These are phyloP conservation scores for Zaprionus obscuricornis DNA, from an alignment of 2,888 invertebrate genomes.

Conservation along the genomic window DNA sequence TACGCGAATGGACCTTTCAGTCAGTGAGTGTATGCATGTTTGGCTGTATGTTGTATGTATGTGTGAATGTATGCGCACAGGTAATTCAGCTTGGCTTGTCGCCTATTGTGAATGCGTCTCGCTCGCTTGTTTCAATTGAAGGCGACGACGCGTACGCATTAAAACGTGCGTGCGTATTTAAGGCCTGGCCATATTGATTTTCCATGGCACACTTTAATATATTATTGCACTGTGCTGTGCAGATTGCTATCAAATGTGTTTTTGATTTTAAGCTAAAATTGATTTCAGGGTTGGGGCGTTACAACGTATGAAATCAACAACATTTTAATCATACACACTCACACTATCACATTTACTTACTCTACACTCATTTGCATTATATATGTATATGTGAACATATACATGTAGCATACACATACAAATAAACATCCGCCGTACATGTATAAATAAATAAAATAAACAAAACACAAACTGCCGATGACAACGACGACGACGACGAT, in stretches of 20 bases:
- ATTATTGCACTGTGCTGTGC: slow-evolving; percentile 24
- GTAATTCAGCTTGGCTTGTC: slow-evolving; percentile 63
- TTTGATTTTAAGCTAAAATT: slow-evolving; percentile 31
- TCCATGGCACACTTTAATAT: slow-evolving; percentile 55
- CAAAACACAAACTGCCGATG: slow-evolving; percentile 56
- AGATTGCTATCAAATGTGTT: slow-evolving; percentile 26
- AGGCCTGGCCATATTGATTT: slow-evolving; percentile 62
- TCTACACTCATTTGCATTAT: slow-evolving; percentile 25
- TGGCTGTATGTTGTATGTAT: not conserved
- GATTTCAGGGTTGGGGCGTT: slow-evolving; percentile 38
- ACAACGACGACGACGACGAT: slow-evolving; percentile 29
- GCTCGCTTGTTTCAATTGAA: slow-evolving; percentile 55
- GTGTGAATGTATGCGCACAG: slow-evolving; percentile 51
- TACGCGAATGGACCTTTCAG: slow-evolving; percentile 44
- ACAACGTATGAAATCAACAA: slow-evolving; percentile 29
- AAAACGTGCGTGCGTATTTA: slow-evolving; percentile 58
- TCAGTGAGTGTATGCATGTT: slow-evolving; percentile 16
- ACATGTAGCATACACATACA: slow-evolving; percentile 10
- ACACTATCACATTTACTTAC: slow-evolving; percentile 15
- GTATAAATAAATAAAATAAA: slow-evolving; percentile 71
- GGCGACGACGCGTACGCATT: slow-evolving; percentile 59
- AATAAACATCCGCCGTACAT: too few relatives aligned
- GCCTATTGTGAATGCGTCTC: slow-evolving; percentile 59
- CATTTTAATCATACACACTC: slow-evolving; percentile 23
- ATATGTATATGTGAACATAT: slow-evolving; percentile 11